A percentile compares a stretch with the other conserved stretches of the same genome.
Evolutionary conservation across 1,140 invertebrate species (phyloP).

Genomic region (Cyphomyrmex costatus): DNA sequence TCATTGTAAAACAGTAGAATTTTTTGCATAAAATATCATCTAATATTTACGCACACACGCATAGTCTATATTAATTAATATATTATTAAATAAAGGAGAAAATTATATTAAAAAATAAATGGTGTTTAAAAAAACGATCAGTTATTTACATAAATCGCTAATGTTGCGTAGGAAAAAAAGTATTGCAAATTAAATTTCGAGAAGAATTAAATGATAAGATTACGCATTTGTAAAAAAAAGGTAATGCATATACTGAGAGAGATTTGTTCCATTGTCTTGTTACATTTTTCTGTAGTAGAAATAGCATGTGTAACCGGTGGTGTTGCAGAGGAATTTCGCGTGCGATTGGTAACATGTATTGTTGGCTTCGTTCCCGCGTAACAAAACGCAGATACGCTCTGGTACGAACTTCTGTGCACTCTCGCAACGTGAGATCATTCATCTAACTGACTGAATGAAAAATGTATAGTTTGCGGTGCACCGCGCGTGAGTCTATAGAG

Average conservation of each 20-base stretch:
- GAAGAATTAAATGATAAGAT: neutral
- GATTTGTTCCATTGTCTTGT: neutral
- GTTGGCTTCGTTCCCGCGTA: slow-evolving; percentile 1
- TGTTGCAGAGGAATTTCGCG: slow-evolving; percentile 7
- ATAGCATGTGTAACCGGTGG: neutral
- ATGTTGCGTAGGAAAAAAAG: neutral
- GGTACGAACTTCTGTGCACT: slow-evolving; percentile 9
- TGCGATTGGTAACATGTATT: slow-evolving; percentile 19
- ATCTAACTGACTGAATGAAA: slow-evolving; percentile 53
- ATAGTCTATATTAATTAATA: neutral
- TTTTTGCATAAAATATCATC: neutral
- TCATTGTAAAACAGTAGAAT: neutral
- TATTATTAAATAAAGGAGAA: neutral
- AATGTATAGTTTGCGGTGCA: slow-evolving; percentile 29
- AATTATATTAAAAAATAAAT: neutral
- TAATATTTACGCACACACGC: neutral
- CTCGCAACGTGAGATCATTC: slow-evolving; percentile 40
- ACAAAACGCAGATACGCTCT: slow-evolving; percentile 39
- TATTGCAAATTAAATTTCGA: neutral
- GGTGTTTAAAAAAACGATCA: neutral
- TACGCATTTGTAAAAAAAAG: neutral
- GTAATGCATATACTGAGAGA: neutral
- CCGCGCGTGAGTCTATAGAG: slow-evolving; percentile 30
- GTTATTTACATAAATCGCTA: neutral
- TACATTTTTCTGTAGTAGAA: neutral